phyloP scores from a whole-genome alignment of 2,888 invertebrate genomes.

The Trissolcus brochymenae region DNA sequence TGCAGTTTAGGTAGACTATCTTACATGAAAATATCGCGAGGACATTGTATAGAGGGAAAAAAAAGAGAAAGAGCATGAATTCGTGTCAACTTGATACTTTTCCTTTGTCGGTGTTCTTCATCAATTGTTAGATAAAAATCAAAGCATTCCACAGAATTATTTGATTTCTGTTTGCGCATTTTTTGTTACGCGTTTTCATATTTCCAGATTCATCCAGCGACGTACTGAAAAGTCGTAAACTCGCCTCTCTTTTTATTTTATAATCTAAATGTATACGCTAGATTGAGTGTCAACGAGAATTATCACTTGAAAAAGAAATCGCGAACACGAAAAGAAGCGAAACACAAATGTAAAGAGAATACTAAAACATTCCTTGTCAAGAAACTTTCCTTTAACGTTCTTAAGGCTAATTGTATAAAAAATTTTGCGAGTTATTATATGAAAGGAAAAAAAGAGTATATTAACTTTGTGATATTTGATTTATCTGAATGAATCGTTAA shows the following conservation, averaged over 20 bases:
- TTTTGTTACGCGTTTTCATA: slow-evolving; percentile 2
- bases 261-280: background rate
- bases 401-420: slow-evolving; percentile 59
- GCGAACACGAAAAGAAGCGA: slow-evolving; percentile 15
- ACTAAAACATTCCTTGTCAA: slow-evolving; percentile 73
- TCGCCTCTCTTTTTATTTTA: slow-evolving; percentile 28
- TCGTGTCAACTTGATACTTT: slow-evolving; percentile 26
- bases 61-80: background rate
- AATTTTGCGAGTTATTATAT: slow-evolving; percentile 16
- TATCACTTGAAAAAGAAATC: slow-evolving; percentile 22
- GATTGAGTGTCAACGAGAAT: slow-evolving; percentile 2
- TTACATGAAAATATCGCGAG: background rate
- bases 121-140: slow-evolving; percentile 1
- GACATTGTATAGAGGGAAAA: background rate
- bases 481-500: background rate
- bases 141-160: slow-evolving; percentile 37
- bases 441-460: slow-evolving; percentile 2
- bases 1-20: background rate
- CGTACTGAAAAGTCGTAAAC: slow-evolving; percentile 1
- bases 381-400: slow-evolving; percentile 73
- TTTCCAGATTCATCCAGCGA: background rate
- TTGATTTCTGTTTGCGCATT: slow-evolving; percentile 27
- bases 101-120: no score
- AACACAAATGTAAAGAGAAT: slow-evolving; percentile 57
- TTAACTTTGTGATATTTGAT: background rate